A percentile compares a stretch with the other conserved stretches of the same genome.
phyloP scores from a whole-genome alignment of 2,797 vertebrate genomes.

The Notolabrus celidotus region DNA sequence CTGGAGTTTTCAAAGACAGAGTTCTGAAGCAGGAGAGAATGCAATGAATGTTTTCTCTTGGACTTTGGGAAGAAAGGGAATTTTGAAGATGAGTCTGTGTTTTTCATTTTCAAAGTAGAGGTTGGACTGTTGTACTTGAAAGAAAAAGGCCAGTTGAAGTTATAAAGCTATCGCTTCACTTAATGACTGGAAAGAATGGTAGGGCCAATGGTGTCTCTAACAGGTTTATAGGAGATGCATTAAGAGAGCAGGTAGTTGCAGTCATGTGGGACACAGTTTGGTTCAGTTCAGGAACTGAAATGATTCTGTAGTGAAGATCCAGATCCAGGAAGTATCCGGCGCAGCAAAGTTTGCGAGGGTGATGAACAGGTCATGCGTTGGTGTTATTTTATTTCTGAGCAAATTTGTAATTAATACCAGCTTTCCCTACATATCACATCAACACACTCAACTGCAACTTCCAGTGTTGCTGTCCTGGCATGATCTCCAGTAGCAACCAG shows the following conservation, averaged over 20 bases:
- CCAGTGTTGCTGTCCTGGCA: conserved; percentile 9
- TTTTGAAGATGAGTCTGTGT: conserved; percentile 17
- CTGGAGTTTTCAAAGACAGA: conserved; percentile 31
- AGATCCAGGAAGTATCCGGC: neutral
- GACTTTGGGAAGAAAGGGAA: conserved; percentile 14
- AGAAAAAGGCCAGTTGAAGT: neutral
- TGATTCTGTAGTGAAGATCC: neutral
- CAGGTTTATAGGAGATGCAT: conserved; percentile 4
- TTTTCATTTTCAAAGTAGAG: neutral
- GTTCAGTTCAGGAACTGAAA: conserved; percentile 15
- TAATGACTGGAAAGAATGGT: neutral
- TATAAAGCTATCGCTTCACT: neutral
- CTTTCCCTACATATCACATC: conserved; percentile 33
- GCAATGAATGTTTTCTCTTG: neutral
- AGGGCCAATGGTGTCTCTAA: conserved; percentile 27
- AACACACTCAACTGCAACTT: conserved; percentile 19
- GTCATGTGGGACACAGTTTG: neutral
- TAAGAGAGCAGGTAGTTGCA: conserved; percentile 8
- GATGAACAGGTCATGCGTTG: conserved; percentile 40
- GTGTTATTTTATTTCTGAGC: conserved; percentile 39
- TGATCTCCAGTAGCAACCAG: neutral
- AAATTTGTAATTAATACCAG: conserved; percentile 50
- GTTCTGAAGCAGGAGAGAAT: conserved; percentile 9
- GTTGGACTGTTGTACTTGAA: neutral
- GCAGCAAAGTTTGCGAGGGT: conserved; percentile 24